Evolutionary conservation across 64 coral and sea anemone genomes (phyloP), one percentile per base, ranked within the genome.

Genomic region (Astreopora myriophthalma): DNA sequence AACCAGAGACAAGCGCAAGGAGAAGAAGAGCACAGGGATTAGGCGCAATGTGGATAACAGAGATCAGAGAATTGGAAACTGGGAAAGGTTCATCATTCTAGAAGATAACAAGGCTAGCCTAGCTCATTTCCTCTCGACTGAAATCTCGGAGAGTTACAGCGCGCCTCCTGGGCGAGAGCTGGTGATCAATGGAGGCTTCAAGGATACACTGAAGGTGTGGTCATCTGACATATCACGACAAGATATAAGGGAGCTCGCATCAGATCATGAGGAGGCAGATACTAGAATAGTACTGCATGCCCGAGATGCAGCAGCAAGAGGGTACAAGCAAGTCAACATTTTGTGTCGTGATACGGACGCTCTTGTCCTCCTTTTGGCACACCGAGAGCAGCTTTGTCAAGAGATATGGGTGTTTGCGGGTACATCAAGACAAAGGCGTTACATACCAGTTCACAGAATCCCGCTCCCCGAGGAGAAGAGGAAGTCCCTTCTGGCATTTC

Each of bases 101-200:
- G 83, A 93, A 2, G 91, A 93, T 3, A 93, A 79, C 58, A 93
- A 93, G 37, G 55, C 71, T 31, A 93, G 91, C 33, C 37, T 93
- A n/a, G 83, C 32, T 36, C 64, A 77, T 14, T 93, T 93, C 49
- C 19, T 93, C 34, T 93, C 30, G 11, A 86, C 71, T 31, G 29
- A 86, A 74, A 79, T 86, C 19, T 79, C 91, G 23, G n/a, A 79
- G 79, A 34, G 25, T 22, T 93, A 86, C 61, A 1, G 17, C 5
- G 29, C 52, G 14, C 48, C 68, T 61, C 57, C 71, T 34, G 1
- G 31, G 6, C 31, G 30, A 11, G 68, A 84, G 85, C 65, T 94
- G 25, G 93, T 94, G 6, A 1, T 94, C 3, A 94, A 87, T 62
- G 92, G 86, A 28, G 92, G 86, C 1, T 94, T 94, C 78, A 89